Percentiles rank a stretch among this genome's conserved stretches.
phyloP scores from a whole-genome alignment of 2,113 vertebrate species.

The Hymenochirus boettgeri region DNA sequence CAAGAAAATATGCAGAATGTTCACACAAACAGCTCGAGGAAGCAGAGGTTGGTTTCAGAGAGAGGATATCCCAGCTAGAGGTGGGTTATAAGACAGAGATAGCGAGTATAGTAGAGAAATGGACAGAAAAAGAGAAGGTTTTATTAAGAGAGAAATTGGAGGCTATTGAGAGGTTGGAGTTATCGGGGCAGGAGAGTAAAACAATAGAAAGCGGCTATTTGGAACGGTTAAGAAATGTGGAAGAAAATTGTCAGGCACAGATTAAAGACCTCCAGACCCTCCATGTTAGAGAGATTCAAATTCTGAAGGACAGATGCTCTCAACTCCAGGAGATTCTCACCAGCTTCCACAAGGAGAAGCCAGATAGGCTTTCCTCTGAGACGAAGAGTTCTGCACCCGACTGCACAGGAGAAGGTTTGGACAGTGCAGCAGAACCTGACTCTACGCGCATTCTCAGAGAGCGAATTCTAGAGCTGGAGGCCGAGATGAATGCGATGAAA shows the following conservation, averaged over 20 bases:
- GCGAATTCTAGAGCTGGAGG: constrained; percentile 85
- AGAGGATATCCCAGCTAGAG: constrained; percentile 63
- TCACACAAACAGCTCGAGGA: constrained; percentile 66
- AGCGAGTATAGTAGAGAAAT: constrained; percentile 61
- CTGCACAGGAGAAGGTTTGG: constrained; percentile 25
- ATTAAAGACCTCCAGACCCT: constrained; percentile 74
- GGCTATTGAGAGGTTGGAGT: constrained; percentile 67
- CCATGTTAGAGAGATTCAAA: constrained; percentile 75
- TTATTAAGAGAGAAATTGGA: constrained; percentile 67
- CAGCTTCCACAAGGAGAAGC: constrained; percentile 50
- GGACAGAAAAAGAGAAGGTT: constrained; percentile 61
- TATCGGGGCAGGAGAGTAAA: constrained; percentile 68
- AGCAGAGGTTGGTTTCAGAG: constrained; percentile 63
- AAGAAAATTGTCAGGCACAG: constrained; percentile 77
- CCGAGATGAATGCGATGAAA: constrained; percentile 84
- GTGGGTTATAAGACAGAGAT: constrained; percentile 69
- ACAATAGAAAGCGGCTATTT: constrained; percentile 69
- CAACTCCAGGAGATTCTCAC: constrained; percentile 62
- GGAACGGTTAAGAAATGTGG: constrained; percentile 71
- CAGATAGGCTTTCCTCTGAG: rapidly evolving
- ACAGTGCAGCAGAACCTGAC: constrained; percentile 45
- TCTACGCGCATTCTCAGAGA: constrained; percentile 74
- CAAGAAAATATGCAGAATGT: constrained; percentile 66
- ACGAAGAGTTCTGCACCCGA: rapidly evolving
- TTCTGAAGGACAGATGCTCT: constrained; percentile 70